phyloP scores from a whole-genome alignment of 2,888 invertebrate species.

The Thyatira batis region DNA sequence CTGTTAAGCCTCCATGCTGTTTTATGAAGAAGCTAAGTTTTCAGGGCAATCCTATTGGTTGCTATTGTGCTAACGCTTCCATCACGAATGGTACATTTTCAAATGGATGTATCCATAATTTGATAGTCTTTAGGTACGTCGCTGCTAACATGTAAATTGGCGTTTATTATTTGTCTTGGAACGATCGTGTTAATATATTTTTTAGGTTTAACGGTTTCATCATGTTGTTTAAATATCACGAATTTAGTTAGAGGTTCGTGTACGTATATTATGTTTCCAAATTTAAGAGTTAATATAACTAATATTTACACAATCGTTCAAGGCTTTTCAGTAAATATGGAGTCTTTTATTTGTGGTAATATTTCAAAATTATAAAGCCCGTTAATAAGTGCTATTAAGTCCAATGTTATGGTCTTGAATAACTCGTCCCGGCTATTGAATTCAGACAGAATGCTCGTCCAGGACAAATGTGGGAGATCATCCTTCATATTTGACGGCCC shows the following conservation, averaged over 20 bases:
- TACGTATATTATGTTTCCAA: slow-evolving; percentile 42
- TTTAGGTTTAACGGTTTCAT: slow-evolving; percentile 77
- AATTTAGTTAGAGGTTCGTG: slow-evolving; percentile 43
- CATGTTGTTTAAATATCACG: slow-evolving; percentile 71
- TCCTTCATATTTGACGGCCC: slow-evolving; percentile 71
- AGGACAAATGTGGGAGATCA: slow-evolving; percentile 61
- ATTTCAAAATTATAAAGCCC: slow-evolving; percentile 39
- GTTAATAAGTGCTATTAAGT: slow-evolving; percentile 43
- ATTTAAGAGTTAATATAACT: slow-evolving; percentile 34
- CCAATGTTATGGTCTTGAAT: slow-evolving; percentile 42
- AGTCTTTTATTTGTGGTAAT: slow-evolving; percentile 24
- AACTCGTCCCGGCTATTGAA: slow-evolving; percentile 49
- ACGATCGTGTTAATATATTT: slow-evolving; percentile 69
- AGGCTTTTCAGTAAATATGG: slow-evolving; percentile 27
- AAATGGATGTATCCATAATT: slow-evolving; percentile 73
- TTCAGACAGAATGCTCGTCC: slow-evolving; percentile 45
- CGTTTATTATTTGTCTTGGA: slow-evolving; percentile 76
- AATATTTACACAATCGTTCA: slow-evolving; percentile 34
- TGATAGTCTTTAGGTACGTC: slow-evolving; percentile 67
- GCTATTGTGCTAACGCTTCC: slow-evolving; percentile 63
- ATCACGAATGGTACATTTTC: slow-evolving; percentile 77
- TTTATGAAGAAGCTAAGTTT: slow-evolving; percentile 62
- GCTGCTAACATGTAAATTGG: slow-evolving; percentile 69
- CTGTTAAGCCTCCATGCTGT: slow-evolving; percentile 36
- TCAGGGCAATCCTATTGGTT: slow-evolving; percentile 65